Evolutionary conservation across 1,140 invertebrate species (phyloP), one percentile per base, ranked within the genome.

Genomic region (Ladona fulva): DNA sequence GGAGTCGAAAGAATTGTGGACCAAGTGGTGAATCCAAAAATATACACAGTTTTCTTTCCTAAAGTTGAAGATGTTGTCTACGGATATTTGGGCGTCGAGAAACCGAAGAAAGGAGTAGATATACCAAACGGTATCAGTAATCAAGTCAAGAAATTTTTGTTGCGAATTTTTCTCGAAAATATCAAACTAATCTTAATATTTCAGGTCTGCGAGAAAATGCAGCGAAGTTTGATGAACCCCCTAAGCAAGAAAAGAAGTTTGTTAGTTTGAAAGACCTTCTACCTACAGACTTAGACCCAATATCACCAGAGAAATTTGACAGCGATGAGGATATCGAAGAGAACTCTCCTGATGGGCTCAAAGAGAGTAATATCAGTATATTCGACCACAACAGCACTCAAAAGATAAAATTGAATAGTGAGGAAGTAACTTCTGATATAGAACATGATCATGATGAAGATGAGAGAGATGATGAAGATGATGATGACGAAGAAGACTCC

Each of bases 11-110:
- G 95, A 80, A 96, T 98, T 79, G 95, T 97, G 0, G 95, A 97
- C 84, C 96, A 98, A 88, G 94, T 97, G 0, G 95, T 98, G 0
- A 96, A 97, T 85, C 95, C 95, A 5, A 97, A 97, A 87, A 92
- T 97, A 8, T 82, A 85, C 37, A 89, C 91, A 11, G 89, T 95
- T 1, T 96, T 97, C 83, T 91, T 95, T 82, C 93, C 95, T 10
- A 92, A 95, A 87, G 94, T 97, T 75, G 95, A 96, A 85, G 93
- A 96, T 82, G 90, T 95, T 14, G 92, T 97, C 0, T 97, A 95
- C 83, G 92, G 93, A 82, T 94, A 92, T 83, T 85, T 97, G n/a
- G 94, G 94, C 25, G 90, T 97, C 75, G 89, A 92, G 79, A 89
- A 87, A 80, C 91, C 90, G 19, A 84, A 84, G 42, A 75, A 77